phyloP scores from a whole-genome alignment of 2,113 vertebrate genomes.

The Astatoreochromis straeleni region DNA sequence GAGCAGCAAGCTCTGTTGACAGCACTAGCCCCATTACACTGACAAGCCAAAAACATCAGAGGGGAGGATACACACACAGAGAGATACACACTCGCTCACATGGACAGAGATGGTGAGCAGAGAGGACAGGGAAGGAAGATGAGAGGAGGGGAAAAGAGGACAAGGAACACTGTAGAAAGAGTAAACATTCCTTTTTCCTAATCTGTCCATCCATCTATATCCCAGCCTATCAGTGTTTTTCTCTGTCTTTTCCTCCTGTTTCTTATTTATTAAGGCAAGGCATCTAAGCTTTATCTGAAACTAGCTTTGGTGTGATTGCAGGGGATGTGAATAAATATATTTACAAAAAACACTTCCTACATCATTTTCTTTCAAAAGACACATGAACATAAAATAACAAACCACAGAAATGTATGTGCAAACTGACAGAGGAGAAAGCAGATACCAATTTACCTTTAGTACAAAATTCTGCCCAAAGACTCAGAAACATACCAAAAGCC shows the following conservation, averaged over 20 bases:
- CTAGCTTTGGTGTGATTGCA: background rate
- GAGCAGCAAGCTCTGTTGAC: slow-evolving; percentile 54
- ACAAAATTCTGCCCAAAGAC: background rate
- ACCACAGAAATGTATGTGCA: background rate
- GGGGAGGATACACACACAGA: background rate
- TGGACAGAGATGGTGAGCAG: slow-evolving; percentile 44
- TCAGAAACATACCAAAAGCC: background rate
- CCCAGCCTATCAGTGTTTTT: background rate
- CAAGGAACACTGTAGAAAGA: background rate
- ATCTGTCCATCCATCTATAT: background rate
- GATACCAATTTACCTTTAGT: background rate
- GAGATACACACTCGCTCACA: background rate
- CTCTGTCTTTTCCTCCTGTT: background rate
- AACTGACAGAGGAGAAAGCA: background rate
- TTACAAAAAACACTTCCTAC: slow-evolving; percentile 1
- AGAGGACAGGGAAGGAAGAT: slow-evolving; percentile 22
- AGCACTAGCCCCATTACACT: slow-evolving; percentile 66
- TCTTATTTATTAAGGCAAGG: background rate
- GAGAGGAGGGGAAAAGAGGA: background rate
- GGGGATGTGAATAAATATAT: background rate
- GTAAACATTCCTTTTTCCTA: background rate
- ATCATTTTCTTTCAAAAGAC: background rate
- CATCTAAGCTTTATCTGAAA: background rate
- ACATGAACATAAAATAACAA: background rate
- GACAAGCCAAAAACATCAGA: slow-evolving; percentile 67